These are phyloP conservation scores for Eurytoma adleriae DNA, from an alignment of 2,888 invertebrate genomes.

Conservation along the genomic window DNA sequence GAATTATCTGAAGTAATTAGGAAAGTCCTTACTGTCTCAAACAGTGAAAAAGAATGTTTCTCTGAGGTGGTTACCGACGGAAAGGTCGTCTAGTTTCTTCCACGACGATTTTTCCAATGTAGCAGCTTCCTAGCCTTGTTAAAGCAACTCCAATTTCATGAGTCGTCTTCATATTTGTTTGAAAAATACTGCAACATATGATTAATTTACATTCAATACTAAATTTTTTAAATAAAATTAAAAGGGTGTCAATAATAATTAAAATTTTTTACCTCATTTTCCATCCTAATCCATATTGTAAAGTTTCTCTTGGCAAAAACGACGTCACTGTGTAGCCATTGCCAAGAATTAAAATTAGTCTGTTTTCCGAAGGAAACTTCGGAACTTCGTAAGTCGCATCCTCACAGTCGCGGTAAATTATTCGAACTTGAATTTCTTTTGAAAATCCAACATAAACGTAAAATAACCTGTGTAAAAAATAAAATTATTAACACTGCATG, in stretches of 20 bases:
- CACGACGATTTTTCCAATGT: slow-evolving; percentile 69
- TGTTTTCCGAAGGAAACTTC: slow-evolving; percentile 29
- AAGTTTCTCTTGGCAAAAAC: slow-evolving; percentile 62
- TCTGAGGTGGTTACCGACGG: not conserved
- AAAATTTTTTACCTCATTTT: slow-evolving; percentile 66
- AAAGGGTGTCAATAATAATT: not conserved
- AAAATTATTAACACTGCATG: not conserved
- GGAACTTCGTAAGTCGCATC: slow-evolving; percentile 25
- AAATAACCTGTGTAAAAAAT: slow-evolving; percentile 64
- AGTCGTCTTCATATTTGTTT: slow-evolving; percentile 67
- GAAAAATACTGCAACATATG: slow-evolving; percentile 63
- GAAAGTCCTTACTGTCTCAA: not conserved
- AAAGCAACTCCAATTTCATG: slow-evolving; percentile 71
- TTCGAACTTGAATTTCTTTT: slow-evolving; percentile 66
- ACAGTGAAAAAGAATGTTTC: not conserved
- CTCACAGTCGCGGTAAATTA: slow-evolving; percentile 62
- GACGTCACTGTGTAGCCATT: slow-evolving; percentile 64
- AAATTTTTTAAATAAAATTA: not conserved
- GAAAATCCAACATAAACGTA: slow-evolving; percentile 67
- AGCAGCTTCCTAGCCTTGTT: slow-evolving; percentile 62
- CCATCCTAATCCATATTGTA: slow-evolving; percentile 64
- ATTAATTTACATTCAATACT: not conserved
- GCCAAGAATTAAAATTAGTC: slow-evolving; percentile 62
- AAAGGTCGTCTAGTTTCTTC: slow-evolving; percentile 58
- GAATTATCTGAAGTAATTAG: not conserved